Conservation (phyloP, 2,797 vertebrate genomes). For the Pteropus rufus region DNA sequence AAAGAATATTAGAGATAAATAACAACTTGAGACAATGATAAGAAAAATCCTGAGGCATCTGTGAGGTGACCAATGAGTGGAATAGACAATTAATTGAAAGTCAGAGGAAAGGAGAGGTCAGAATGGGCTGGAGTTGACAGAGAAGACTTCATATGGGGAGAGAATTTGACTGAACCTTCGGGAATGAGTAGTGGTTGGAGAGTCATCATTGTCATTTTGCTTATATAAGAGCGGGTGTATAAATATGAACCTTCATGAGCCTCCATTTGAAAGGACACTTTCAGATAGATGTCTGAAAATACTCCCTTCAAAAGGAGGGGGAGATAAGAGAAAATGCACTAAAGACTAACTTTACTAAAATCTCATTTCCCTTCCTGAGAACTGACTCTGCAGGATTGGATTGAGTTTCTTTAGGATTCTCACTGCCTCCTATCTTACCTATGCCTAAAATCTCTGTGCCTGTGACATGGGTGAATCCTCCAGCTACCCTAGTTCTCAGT, state of each 20-base stretch:
- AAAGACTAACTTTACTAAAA: neutral
- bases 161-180: neutral
- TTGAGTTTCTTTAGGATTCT: neutral
- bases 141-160: neutral
- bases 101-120: neutral
- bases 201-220: neutral
- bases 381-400: neutral
- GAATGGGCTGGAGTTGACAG: neutral
- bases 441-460: neutral
- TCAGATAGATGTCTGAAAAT: constrained; percentile 37
- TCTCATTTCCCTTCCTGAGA: neutral
- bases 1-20: constrained; percentile 19
- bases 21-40: constrained; percentile 29
- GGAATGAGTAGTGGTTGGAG: neutral
- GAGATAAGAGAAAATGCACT: neutral
- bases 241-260: neutral
- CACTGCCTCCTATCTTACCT: neutral
- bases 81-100: neutral
- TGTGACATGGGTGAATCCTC: neutral
- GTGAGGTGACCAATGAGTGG: neutral
- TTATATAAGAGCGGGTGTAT: neutral
- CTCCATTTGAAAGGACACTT: constrained; percentile 13
- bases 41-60: neutral
- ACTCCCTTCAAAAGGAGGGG: neutral
- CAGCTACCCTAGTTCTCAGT: neutral